Conservation (phyloP, 2,888 invertebrate species). For the Zhuqinia jingwanae region DNA sequence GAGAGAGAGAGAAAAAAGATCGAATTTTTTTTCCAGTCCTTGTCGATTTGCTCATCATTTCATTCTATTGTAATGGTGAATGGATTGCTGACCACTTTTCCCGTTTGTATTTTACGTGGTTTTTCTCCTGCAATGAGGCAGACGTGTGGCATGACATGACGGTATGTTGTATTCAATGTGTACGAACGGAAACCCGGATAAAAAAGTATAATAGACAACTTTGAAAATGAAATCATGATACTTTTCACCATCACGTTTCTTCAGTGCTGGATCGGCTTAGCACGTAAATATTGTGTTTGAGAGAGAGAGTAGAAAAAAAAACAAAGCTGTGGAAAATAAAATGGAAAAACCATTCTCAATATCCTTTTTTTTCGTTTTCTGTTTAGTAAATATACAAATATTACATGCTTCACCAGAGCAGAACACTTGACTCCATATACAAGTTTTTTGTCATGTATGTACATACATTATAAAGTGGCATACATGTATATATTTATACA, state of each 20-base stretch:
- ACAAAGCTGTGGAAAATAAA: not conserved
- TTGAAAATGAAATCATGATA: conserved; percentile 16
- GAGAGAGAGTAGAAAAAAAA: not conserved
- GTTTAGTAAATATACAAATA: conserved; percentile 16
- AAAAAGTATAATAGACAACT: conserved; percentile 7
- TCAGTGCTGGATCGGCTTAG: not conserved
- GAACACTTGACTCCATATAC: not conserved
- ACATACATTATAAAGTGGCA: too few species aligned
- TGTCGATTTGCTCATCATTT: conserved; percentile 9
- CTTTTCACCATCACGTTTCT: conserved; percentile 16
- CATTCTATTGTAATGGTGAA: not conserved
- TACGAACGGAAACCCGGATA: not conserved
- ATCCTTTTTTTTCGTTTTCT: not conserved
- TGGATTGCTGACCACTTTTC: not conserved
- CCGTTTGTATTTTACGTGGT: conserved; percentile 2
- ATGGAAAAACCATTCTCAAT: conserved; percentile 31
- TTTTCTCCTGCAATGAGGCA: not conserved
- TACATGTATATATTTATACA: not conserved
- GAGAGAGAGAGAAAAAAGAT: not conserved
- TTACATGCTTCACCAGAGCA: conserved; percentile 15
- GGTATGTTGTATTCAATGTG: not conserved
- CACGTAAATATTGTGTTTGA: not conserved
- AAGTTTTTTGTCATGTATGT: not conserved
- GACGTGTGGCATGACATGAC: not conserved
- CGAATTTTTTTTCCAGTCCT: not conserved